Evolutionary conservation across 2,797 vertebrate species (phyloP).

Genomic region (Brachyalestes nurse): DNA sequence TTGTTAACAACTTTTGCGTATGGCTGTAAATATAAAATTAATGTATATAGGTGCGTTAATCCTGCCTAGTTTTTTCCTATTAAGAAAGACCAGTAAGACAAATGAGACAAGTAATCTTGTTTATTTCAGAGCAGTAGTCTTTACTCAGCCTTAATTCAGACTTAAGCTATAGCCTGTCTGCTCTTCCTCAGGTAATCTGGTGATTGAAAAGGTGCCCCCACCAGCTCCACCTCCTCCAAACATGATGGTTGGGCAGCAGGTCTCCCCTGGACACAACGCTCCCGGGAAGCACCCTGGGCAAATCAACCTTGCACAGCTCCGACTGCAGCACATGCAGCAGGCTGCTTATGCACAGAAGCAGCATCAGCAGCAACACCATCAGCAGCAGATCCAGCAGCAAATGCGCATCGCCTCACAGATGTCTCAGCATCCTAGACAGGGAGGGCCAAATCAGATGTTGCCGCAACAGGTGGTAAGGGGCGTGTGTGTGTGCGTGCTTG

Average conservation of each 20-base stretch:
- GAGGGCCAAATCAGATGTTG: slow-evolving; percentile 79
- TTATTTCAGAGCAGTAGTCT: background rate
- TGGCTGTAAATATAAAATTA: too few relatives aligned
- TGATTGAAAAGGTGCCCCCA: slow-evolving; percentile 92
- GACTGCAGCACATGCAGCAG: slow-evolving; percentile 95
- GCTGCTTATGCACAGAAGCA: slow-evolving; percentile 87
- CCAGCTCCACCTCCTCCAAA: slow-evolving; percentile 83
- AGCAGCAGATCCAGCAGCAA: slow-evolving; percentile 94
- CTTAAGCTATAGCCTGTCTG: background rate
- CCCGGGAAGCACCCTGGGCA: slow-evolving; percentile 89
- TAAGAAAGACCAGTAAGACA: too few relatives aligned
- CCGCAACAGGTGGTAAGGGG: slow-evolving; percentile 89
- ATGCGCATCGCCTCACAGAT: slow-evolving; percentile 85
- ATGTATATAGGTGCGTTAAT: too few relatives aligned
- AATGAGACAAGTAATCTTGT: background rate
- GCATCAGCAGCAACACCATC: slow-evolving; percentile 85
- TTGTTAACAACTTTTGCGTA: too few relatives aligned
- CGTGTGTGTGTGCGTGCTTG: background rate
- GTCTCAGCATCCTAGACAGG: slow-evolving; percentile 82
- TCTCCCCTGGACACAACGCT: slow-evolving; percentile 88
- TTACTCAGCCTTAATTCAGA: background rate
- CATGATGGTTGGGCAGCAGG: slow-evolving; percentile 86
- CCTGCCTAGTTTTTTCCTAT: too few relatives aligned
- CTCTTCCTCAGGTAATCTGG: slow-evolving; percentile 85
- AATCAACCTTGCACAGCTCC: slow-evolving; percentile 96